These are phyloP conservation scores for Tribolium freemani DNA, from an alignment of 2,888 invertebrate species.

Conservation along the genomic window DNA sequence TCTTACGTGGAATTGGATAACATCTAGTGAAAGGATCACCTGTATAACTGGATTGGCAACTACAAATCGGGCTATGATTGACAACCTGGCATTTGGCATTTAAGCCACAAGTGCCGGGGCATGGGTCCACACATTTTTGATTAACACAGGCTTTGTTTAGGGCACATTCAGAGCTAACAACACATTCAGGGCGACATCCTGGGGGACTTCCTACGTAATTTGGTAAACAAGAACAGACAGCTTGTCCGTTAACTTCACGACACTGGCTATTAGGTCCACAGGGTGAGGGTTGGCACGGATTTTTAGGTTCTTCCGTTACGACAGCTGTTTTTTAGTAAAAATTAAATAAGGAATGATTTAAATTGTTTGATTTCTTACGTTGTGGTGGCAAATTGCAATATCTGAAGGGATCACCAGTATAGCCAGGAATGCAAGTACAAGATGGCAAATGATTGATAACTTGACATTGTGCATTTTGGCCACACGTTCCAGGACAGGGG, in stretches of 20 bases:
- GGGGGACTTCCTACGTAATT: conserved; percentile 73
- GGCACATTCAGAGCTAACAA: conserved; percentile 84
- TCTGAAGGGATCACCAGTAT: conserved; percentile 69
- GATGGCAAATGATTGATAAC: conserved; percentile 79
- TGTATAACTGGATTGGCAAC: conserved; percentile 74
- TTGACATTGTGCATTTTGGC: conserved; percentile 80
- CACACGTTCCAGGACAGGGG: conserved; percentile 84
- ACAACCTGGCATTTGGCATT: conserved; percentile 72
- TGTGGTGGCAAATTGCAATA: conserved; percentile 66
- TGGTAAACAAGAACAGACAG: conserved; percentile 69
- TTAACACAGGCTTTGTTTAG: conserved; percentile 78
- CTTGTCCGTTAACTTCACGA: conserved; percentile 70
- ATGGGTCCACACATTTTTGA: conserved; percentile 82
- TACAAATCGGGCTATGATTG: conserved; percentile 74
- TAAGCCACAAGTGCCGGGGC: conserved; percentile 76
- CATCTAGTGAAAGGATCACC: conserved; percentile 82
- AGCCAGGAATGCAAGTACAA: conserved; percentile 72
- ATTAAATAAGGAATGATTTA: conserved; percentile 64
- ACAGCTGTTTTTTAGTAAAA: conserved; percentile 54
- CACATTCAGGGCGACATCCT: conserved; percentile 83
- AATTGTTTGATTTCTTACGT: conserved; percentile 48
- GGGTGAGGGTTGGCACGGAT: conserved; percentile 79
- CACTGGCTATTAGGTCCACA: conserved; percentile 84
- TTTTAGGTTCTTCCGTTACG: conserved; percentile 50
- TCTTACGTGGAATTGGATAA: conserved; percentile 70